Base-by-base conservation (phyloP, 2,888 invertebrate species). In the Heliconius ethilla region DNA sequence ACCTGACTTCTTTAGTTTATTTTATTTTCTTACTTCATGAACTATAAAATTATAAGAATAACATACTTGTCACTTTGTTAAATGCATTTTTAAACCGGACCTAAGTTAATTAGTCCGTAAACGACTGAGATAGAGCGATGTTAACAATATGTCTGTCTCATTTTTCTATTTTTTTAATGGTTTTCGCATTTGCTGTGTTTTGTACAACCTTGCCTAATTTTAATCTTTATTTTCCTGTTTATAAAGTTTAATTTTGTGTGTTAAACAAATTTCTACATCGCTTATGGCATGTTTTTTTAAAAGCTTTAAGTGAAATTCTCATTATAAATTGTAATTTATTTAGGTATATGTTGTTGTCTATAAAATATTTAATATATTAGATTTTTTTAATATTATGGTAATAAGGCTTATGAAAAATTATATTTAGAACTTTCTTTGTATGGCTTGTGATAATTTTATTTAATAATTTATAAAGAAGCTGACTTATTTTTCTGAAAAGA, bases 81-180 rank as follows among this genome's bases (percentile, higher is more conserved):
- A 59, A 72, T 72, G 33, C 59, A 59, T 74, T 62, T 74, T 74
- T 45, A 27, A 40, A 74, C 37, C 40, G 40, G 22, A 63, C 69
- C 25, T 45, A 45, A 25, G 65, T 65, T 55, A 79, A 78, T 75
- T 77, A 59, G 80, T 79, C 76, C 77, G 75, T 78, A 77, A 77
- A 66, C 65, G 73, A 80, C 37, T 27, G 75, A 75, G 79, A 80
- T 27, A 67, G 72, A 59, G 29, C 25, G 22, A 55, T 78, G 69
- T 22, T 25, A 40, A 72, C 55, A 33, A n/a, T 73, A 75, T 18
- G 10, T 22, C 72, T 70, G 25, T 77, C 72, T 76, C 78, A 45
- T 74, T 15, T 69, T 65, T 69, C 9, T 1, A 1, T 65, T 73
- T 55, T 33, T 75, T 76, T 76, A 29, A 65, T 59, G 27, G 62